Percentiles rank a stretch among this genome's conserved stretches.
Conservation (phyloP, 2,113 vertebrate genomes). For the Calyptommatus sinebrachiatus region DNA sequence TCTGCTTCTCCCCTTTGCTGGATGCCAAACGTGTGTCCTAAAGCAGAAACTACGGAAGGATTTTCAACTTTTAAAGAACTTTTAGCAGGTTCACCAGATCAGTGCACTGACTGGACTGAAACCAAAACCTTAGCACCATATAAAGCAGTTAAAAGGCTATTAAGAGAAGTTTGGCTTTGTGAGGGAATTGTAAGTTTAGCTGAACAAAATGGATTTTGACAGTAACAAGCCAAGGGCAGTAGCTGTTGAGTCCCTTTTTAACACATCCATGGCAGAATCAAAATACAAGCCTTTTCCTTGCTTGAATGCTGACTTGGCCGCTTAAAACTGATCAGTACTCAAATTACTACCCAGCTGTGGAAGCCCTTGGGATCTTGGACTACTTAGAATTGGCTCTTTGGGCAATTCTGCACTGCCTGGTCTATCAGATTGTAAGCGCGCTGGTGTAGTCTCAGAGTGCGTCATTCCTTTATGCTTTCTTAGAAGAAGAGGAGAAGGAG, state of each 20-base stretch:
- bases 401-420: no score
- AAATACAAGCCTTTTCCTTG: background rate
- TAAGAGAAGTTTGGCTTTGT: background rate
- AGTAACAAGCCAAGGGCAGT: background rate
- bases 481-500: no score
- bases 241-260: background rate
- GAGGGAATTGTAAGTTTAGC: background rate
- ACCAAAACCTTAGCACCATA: background rate
- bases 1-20: background rate
- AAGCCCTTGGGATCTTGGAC: no score
- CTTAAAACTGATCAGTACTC: no score
- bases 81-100: background rate
- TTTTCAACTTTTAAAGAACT: background rate
- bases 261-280: background rate
- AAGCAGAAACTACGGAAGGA: background rate
- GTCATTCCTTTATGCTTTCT: no score
- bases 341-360: no score
- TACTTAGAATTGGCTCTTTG: no score
- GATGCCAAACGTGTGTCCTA: background rate
- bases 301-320: no score
- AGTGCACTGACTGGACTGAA: background rate
- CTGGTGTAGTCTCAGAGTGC: no score
- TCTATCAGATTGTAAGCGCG: no score
- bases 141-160: no score
- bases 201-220: background rate